Base-by-base conservation (phyloP, 64 coral and sea anemone species). In the Actinia tenebrosa region DNA sequence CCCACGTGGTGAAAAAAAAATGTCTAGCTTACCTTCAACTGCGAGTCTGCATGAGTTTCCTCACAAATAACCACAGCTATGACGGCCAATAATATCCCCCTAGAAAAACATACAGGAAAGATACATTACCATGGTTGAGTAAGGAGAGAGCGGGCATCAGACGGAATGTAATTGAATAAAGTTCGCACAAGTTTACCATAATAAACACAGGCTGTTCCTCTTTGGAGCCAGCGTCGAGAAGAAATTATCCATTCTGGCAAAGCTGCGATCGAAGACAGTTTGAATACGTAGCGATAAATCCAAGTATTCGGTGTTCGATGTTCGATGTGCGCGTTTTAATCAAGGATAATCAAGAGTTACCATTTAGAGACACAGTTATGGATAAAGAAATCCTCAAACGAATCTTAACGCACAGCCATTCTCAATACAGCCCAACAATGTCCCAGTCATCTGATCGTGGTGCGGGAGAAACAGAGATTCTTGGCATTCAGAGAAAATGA, bases 401-500 rank as follows among this genome's bases (percentile, higher is more conserved):
- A 2, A 30, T 16, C 11, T 75, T 26, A 75, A 8, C 26, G 69
- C 69, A 42, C 69, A 30, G 69, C 69, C 69, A 75, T 75, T 42
- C 69, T 42, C 25, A 30, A 42, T 16, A 75, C 26, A 43, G 20
- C 23, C 25, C 26, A 75, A 75, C 69, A 75, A 75, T 75, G 26
- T 30, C 25, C 69, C 79, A 53, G 79, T 81, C 79, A 81, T 81
- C 79, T 81, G 79, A 81, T 81, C 45, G 27, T 45, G 77, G 27
- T 79, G 25, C 23, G 45, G 22, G 50, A 37, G 44, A 13, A 81
- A 45, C 20, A 1, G 79, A 81, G 4, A 81, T 81, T 81, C 79
- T 81, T 81, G 79, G 79, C 79, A 81, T 81, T 81, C 79, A 81
- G 22, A 81, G 79, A 50, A 30, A 52, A 45, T 53, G 79, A 50